Evolutionary conservation across 2,797 vertebrate species (phyloP), one percentile per base, ranked within the genome.

Genomic region (Ceryle rudis): DNA sequence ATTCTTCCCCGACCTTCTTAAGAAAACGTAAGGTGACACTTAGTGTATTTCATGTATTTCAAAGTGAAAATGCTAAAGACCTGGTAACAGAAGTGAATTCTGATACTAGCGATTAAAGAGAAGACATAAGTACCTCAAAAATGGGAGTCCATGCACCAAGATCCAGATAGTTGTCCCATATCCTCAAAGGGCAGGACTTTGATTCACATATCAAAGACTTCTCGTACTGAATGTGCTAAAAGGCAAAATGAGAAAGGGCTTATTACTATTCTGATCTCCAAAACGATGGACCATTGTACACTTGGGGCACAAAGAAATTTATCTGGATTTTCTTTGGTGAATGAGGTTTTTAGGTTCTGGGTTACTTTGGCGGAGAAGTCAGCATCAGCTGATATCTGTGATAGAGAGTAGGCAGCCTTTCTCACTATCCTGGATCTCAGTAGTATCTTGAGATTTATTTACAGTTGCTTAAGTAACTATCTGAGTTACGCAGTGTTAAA

Each of bases 341-440:
- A 61, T 31, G 29, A 90, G 4, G 3, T 84, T 64, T 90, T 55
- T 73, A 37, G 42, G 29, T 89, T 84, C 64, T 89, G 49, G 21
- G 47, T 86, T 93, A 42, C 66, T 93, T 62, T 72, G 54, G 83
- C 35, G 69, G 33, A 67, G 49, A 93, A 71, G 41, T 78, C 87
- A 88, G 31, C n/a, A 83, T 90, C 75, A 81, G 33, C 69, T 95
- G 72, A 4, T 72, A 52, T 18, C 77, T 82, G 79, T 73, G 84
- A 60, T 66, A 52, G 4, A 61, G 73, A 67, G 78, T 86, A 81
- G 95, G 92, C 85, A 90, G 70, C 55, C 35, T 92, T 90, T 92
- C 67, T 95, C 78, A 41, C 55, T 77, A 14, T 82, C 46, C 42
- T 71, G 82, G 37, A 58, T 84, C 21, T 81, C 62, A 57, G 62